Evolutionary conservation across 1,140 invertebrate genomes (phyloP).

Genomic region (Drosophila suzukii): DNA sequence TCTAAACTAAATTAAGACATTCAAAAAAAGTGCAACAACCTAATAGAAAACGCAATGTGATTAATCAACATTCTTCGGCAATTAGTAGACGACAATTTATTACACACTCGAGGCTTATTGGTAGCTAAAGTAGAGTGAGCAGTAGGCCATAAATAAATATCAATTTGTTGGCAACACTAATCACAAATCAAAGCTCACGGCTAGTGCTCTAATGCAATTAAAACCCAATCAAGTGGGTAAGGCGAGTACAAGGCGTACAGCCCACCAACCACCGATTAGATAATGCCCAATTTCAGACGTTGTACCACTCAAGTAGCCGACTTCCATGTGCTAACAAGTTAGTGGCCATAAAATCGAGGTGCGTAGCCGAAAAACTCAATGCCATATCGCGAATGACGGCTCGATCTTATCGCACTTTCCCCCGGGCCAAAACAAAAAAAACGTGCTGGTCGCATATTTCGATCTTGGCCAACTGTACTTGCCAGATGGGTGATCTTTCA

Average conservation of each 20-base stretch:
- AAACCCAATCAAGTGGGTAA: conserved; percentile 48
- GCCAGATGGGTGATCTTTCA: conserved; percentile 37
- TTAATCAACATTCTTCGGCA: conserved; percentile 10
- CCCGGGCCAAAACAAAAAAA: background rate
- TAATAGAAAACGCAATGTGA: background rate
- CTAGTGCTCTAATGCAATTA: conserved; percentile 66
- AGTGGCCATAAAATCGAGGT: conserved; percentile 23
- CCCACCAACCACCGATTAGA: conserved; percentile 53
- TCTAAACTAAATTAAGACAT: background rate
- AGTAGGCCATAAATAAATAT: conserved; percentile 40
- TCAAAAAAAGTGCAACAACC: background rate
- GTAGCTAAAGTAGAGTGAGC: background rate
- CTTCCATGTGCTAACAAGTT: conserved; percentile 37
- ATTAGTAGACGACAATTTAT: conserved; percentile 32
- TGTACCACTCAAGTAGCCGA: conserved; percentile 26
- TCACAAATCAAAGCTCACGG: conserved; percentile 61
- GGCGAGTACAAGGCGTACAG: conserved; percentile 13
- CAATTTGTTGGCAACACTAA: conserved; percentile 34
- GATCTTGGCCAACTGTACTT: conserved; percentile 51
- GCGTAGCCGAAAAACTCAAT: conserved; percentile 40
- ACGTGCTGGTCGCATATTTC: conserved; percentile 19
- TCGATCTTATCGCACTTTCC: conserved; percentile 48
- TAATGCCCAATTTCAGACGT: conserved; percentile 29
- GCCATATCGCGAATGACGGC: conserved; percentile 13
- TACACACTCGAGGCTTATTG: conserved; percentile 19